Percentiles rank a stretch among this genome's conserved stretches.
Conservation (phyloP, 2,797 vertebrate species). For the Sebastes itinus region DNA sequence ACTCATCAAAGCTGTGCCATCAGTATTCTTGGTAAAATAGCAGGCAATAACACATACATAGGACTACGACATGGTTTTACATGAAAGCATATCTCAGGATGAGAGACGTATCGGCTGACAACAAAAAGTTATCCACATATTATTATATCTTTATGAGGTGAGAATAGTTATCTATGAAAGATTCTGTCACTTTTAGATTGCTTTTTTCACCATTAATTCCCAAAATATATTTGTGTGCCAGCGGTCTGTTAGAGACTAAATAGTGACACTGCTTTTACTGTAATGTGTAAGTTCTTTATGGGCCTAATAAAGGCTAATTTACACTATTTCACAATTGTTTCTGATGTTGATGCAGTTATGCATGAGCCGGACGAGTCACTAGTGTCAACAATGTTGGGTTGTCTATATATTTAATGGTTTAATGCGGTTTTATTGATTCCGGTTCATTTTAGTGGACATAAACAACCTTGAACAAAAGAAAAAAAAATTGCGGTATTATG, state of each 20-base stretch:
- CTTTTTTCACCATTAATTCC: background rate
- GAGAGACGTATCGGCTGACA: background rate
- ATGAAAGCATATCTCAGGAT: conserved; percentile 12
- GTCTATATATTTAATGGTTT: background rate
- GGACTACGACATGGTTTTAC: conserved; percentile 1
- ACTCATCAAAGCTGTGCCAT: conserved; percentile 59
- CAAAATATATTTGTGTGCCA: background rate
- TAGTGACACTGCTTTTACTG: background rate
- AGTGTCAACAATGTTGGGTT: background rate
- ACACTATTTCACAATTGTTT: background rate
- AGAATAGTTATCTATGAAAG: background rate
- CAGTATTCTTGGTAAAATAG: conserved; percentile 12
- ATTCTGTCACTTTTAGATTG: background rate
- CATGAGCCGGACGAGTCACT: background rate
- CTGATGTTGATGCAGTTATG: background rate
- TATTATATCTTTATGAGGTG: background rate
- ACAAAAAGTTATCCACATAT: background rate
- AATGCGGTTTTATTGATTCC: rapidly evolving
- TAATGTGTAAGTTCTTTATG: background rate
- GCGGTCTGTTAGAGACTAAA: background rate
- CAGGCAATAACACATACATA: conserved; percentile 18
- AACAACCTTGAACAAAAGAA: background rate
- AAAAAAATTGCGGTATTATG: background rate
- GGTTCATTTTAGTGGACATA: background rate
- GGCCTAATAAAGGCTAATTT: background rate